These are phyloP conservation scores for Ginglymostoma cirratum DNA, from an alignment of 2,113 vertebrate genomes.

Conservation along the genomic window DNA sequence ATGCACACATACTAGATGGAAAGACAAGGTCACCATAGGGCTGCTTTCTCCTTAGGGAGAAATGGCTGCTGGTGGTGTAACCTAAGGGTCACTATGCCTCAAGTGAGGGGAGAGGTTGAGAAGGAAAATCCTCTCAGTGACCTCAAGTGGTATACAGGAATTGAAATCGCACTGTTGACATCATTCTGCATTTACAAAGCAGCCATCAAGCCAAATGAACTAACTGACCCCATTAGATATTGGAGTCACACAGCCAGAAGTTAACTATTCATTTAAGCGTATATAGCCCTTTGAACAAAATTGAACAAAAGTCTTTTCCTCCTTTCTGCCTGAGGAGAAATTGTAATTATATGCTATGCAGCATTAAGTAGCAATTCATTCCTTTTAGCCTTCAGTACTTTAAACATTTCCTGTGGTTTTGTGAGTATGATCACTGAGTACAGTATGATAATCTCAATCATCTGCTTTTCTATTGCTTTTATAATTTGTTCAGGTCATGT, in stretches of 20 bases:
- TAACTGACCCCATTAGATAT: not conserved
- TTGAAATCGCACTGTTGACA: no score
- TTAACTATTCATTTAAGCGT: not conserved
- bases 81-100: no score
- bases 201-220: no score
- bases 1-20: not conserved
- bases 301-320: not conserved
- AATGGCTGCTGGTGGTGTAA: no score
- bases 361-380: not conserved
- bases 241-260: not conserved
- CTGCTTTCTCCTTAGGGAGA: no score
- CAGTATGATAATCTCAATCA: not conserved
- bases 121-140: no score
- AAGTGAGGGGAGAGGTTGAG: no score
- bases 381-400: not conserved
- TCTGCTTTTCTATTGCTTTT: not conserved
- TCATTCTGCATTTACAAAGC: no score
- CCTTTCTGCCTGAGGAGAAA: slow-evolving; percentile 10
- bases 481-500: not conserved
- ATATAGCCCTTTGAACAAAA: not conserved
- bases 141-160: no score
- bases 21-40: no score
- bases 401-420: slow-evolving; percentile 20
- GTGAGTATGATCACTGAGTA: not conserved
- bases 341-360: not conserved